Evolutionary conservation across 2,888 invertebrate genomes (phyloP).

Genomic region (Dicyrtoma fusca): DNA sequence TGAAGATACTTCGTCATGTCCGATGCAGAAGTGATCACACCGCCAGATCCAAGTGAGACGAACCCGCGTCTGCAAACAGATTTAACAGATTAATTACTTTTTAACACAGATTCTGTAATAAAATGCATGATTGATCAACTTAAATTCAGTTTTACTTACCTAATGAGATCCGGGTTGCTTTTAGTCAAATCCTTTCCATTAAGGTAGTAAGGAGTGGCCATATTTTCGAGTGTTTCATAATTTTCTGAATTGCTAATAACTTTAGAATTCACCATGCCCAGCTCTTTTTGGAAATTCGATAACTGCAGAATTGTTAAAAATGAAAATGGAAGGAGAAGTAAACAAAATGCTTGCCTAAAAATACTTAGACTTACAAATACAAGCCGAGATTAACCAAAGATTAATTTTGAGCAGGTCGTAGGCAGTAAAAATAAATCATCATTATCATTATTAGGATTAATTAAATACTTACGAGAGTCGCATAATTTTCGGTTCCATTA

Average conservation of each 20-base stretch:
- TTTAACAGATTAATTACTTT: not conserved
- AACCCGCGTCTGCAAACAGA: constrained; percentile 30
- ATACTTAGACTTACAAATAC: no score
- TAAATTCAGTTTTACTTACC: constrained; percentile 27
- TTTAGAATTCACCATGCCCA: constrained; percentile 47
- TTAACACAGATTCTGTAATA: not conserved
- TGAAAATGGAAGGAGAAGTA: no score
- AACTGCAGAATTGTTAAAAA: constrained; percentile 14
- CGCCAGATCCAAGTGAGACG: constrained; percentile 34
- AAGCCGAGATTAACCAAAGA: no score
- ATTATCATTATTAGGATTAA: no score
- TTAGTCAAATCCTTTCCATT: constrained; percentile 25
- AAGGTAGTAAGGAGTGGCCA: constrained; percentile 40
- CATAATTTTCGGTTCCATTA: constrained; percentile 21
- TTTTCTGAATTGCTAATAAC: constrained; percentile 22
- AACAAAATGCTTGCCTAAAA: no score
- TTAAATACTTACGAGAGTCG: constrained; percentile 34
- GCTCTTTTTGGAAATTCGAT: constrained; percentile 32
- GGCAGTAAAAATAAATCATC: not conserved
- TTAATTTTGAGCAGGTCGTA: no score
- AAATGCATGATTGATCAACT: not conserved
- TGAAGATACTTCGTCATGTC: constrained; percentile 42
- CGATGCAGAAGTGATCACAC: constrained; percentile 36
- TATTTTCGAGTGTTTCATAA: constrained; percentile 31
- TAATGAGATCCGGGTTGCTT: constrained; percentile 36